These are phyloP conservation scores for Listronotus bonariensis DNA, from an alignment of 1,140 invertebrate genomes.

Conservation along the genomic window DNA sequence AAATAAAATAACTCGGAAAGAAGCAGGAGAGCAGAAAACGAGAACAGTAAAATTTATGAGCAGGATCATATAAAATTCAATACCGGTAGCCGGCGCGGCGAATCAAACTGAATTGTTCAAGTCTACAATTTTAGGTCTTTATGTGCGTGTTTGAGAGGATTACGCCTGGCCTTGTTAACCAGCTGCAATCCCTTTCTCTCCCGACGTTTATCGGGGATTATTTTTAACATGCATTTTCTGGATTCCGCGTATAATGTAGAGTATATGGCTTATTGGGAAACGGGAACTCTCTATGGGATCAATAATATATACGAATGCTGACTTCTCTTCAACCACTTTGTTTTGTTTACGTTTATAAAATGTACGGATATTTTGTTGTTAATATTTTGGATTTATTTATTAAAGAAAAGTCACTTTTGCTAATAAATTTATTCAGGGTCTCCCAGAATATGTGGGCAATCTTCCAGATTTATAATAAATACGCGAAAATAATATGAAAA, in stretches of 20 bases:
- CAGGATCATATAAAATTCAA: slow-evolving; percentile 41
- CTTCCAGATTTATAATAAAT: too few relatives aligned
- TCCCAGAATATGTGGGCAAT: too few relatives aligned
- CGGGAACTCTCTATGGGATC: background rate
- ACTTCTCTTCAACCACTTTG: too few relatives aligned
- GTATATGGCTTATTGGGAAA: slow-evolving; percentile 1
- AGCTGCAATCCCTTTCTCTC: slow-evolving; percentile 38
- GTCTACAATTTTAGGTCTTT: slow-evolving; percentile 46
- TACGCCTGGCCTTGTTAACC: slow-evolving; percentile 38
- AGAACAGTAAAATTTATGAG: slow-evolving; percentile 23
- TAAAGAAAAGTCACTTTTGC: too few relatives aligned
- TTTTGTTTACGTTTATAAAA: too few relatives aligned
- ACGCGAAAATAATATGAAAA: too few relatives aligned
- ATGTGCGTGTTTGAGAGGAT: slow-evolving; percentile 45
- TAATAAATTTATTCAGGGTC: too few relatives aligned
- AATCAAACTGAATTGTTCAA: slow-evolving; percentile 37
- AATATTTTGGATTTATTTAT: too few relatives aligned
- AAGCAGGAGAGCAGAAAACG: slow-evolving; percentile 10
- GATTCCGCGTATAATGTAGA: slow-evolving; percentile 14
- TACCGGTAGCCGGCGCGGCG: slow-evolving; percentile 43
- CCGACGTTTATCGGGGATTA: slow-evolving; percentile 41
- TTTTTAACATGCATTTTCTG: slow-evolving; percentile 42
- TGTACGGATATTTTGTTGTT: too few relatives aligned
- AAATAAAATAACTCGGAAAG: background rate
- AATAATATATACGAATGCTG: too few relatives aligned